A percentile compares a stretch with the other conserved stretches of the same genome.
Evolutionary conservation across 2,888 invertebrate species (phyloP).

Genomic region (Pediacus dermestoides): DNA sequence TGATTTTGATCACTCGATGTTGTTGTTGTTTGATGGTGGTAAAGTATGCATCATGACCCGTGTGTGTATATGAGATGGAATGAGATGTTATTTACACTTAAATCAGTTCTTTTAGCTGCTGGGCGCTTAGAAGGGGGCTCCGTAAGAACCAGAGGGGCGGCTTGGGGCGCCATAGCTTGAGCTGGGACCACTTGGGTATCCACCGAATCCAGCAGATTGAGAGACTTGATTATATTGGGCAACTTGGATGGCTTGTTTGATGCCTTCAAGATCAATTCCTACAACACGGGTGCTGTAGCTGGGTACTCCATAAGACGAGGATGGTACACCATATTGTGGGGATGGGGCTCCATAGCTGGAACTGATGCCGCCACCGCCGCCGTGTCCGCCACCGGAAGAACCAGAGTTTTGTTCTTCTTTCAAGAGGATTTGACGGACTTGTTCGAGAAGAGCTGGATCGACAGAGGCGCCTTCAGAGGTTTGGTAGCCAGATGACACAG

Average conservation of each 20-base stretch:
- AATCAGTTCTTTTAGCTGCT: constrained; percentile 33
- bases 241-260: constrained; percentile 83
- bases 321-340: constrained; percentile 65
- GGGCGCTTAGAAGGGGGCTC: constrained; percentile 31
- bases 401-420: constrained; percentile 70
- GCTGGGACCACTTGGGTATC: constrained; percentile 51
- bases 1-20: constrained; percentile 34
- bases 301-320: constrained; percentile 64
- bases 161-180: constrained; percentile 54
- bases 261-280: constrained; percentile 80
- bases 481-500: constrained; percentile 74
- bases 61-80: constrained; percentile 38
- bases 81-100: constrained; percentile 28
- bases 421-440: constrained; percentile 79
- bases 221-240: constrained; percentile 75
- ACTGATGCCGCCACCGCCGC: constrained; percentile 54
- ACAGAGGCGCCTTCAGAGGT: constrained; percentile 81
- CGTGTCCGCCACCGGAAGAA: constrained; percentile 50
- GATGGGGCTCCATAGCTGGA: constrained; percentile 57
- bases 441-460: constrained; percentile 75
- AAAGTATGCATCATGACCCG: constrained; percentile 49
- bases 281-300: constrained; percentile 63
- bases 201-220: constrained; percentile 51
- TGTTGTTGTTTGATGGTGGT: constrained; percentile 33
- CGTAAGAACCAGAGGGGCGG: constrained; percentile 53